Conservation (phyloP, 2,113 vertebrate genomes). For the Zeus faber region DNA sequence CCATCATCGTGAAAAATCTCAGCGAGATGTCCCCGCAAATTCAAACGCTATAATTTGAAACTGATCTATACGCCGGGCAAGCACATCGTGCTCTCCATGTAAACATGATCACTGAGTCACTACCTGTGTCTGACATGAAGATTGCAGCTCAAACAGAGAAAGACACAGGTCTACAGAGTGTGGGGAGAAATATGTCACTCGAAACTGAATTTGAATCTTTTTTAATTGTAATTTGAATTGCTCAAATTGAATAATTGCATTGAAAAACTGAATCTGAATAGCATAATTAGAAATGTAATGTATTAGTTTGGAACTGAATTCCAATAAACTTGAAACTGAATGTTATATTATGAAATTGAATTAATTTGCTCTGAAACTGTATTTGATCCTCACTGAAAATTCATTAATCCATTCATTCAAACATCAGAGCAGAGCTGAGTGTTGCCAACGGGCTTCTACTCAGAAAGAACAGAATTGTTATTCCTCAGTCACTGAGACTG, state of each 20-base stretch:
- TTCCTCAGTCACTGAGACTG: neutral
- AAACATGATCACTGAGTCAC: neutral
- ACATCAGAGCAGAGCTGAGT: conserved; percentile 2
- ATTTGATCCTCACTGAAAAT: too few relatives aligned
- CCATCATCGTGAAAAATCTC: conserved; percentile 31
- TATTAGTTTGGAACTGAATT: too few relatives aligned
- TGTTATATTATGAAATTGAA: too few relatives aligned
- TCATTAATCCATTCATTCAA: too few relatives aligned
- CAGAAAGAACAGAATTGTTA: neutral
- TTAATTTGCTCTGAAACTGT: too few relatives aligned
- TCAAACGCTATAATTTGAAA: conserved; percentile 25
- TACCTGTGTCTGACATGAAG: neutral
- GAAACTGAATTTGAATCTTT: too few relatives aligned
- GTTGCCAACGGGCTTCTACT: neutral
- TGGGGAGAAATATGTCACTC: too few relatives aligned
- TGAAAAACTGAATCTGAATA: too few relatives aligned
- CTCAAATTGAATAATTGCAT: too few relatives aligned
- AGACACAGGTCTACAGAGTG: neutral
- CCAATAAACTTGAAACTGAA: too few relatives aligned
- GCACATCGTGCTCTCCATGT: conserved; percentile 8
- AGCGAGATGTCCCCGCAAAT: conserved; percentile 29
- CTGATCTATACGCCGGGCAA: conserved; percentile 21
- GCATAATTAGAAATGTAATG: too few relatives aligned
- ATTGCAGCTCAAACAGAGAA: neutral
- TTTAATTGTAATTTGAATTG: too few relatives aligned